A percentile compares a stretch with the other conserved stretches of the same genome.
These are phyloP conservation scores for Globodera rostochiensis DNA, from an alignment of 1,140 invertebrate species.

Conservation along the genomic window DNA sequence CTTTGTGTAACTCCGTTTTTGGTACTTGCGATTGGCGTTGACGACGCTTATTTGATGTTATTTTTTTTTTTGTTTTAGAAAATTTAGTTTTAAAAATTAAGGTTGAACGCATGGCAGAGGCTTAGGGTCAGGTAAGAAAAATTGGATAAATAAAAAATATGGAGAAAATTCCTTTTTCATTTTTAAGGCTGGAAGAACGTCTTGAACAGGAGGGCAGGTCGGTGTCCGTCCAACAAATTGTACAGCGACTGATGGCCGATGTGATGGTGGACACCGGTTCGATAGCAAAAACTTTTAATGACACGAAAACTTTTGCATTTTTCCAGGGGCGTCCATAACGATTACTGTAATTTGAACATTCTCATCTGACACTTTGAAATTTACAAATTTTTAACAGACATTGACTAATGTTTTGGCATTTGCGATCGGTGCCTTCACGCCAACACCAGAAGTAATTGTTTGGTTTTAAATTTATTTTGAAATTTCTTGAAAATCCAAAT, in stretches of 20 bases:
- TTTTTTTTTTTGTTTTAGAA: constrained; percentile 11
- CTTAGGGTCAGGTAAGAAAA: constrained; percentile 28
- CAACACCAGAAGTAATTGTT: constrained; percentile 54
- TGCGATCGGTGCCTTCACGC: constrained; percentile 60
- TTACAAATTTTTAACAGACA: constrained; percentile 30
- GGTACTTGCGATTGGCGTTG: constrained; percentile 63
- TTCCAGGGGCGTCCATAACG: constrained; percentile 59
- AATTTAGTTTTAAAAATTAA: too few species aligned
- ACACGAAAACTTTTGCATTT: constrained; percentile 12
- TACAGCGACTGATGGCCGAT: constrained; percentile 43
- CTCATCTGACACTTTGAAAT: not conserved
- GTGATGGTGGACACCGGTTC: constrained; percentile 62
- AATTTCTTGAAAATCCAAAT: not conserved
- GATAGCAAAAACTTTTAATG: not conserved
- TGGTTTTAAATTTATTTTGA: not conserved
- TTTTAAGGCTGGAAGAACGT: constrained; percentile 15
- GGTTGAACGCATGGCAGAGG: constrained; percentile 16
- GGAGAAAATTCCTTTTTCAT: not conserved
- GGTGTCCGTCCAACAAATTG: constrained; percentile 11
- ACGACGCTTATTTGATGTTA: constrained; percentile 63
- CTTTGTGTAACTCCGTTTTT: constrained; percentile 61
- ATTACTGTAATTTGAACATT: constrained; percentile 45
- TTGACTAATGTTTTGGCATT: constrained; percentile 63
- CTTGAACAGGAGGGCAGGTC: constrained; percentile 6
- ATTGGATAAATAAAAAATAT: not conserved